Evolutionary conservation across 2,797 vertebrate genomes (phyloP), one percentile per base, ranked within the genome.

Genomic region (Oryzias sinensis): DNA sequence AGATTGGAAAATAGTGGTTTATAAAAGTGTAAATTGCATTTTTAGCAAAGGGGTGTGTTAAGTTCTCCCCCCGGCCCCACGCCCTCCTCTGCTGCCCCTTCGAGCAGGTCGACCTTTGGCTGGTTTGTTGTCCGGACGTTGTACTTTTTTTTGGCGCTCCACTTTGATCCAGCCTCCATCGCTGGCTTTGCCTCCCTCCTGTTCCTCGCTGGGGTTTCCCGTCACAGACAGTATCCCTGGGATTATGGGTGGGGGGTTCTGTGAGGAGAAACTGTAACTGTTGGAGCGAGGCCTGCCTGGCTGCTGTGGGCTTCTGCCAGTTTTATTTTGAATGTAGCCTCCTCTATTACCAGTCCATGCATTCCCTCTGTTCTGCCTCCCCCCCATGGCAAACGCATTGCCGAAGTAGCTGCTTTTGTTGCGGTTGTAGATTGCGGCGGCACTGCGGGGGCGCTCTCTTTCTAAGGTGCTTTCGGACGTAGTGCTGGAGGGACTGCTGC

Each of bases 141-240:
- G 85, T 48, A 91, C 58, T 87, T 93, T 96, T 83, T 93, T 97
- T 0, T 81, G 80, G 14, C 95, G 88, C 69, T 96, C 94, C 77
- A 99, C 97, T 86, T 94, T 97, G 68, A 93, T 94, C 97, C 97
- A 99, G 0, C 93, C 96, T 0, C 94, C 93, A 1, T 97, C 97
- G 1, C 77, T 80, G 70, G 72, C 85, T 80, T 89, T 94, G 81
- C 70, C 81, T 55, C 92, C 93, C 47, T 94, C 93, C 50, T 86
- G 90, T 1, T 78, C 80, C 56, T 78, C 82, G 50, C 77, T 74
- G 45, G 87, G 72, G 5, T 69, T 74, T 69, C 85, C 91, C 0
- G 73, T 62, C 75, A 86, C 80, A 0, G 90, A 68, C 40, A 90
- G 88, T 88, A 98, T 94, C 62, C 96, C 97, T 0, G 97, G 95